Conservation (phyloP, 2,113 vertebrate species). For the Macroglossus sobrinus region DNA sequence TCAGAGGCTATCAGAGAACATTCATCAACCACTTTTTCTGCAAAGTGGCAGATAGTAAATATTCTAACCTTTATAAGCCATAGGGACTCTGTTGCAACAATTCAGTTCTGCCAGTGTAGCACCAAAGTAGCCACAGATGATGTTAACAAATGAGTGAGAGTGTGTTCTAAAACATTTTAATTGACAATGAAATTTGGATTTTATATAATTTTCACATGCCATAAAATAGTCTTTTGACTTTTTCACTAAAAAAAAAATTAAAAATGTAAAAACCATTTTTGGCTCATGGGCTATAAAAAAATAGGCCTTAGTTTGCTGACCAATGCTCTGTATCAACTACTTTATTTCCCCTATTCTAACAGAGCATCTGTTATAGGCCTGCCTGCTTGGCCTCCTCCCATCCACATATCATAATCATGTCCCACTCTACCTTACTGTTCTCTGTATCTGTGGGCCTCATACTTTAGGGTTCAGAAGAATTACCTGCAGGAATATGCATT, state of each 20-base stretch:
- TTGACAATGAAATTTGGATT: background rate
- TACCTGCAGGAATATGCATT: background rate
- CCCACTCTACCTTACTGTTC: background rate
- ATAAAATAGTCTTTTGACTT: background rate
- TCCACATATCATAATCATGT: background rate
- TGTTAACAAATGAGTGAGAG: background rate
- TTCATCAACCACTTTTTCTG: background rate
- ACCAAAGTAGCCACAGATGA: background rate
- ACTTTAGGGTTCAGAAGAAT: background rate
- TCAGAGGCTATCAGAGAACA: background rate
- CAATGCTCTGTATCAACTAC: background rate
- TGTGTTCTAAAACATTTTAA: background rate
- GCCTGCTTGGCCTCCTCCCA: background rate
- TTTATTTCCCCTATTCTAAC: background rate
- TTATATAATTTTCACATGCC: background rate
- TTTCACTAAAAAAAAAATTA: background rate
- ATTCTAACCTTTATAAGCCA: background rate
- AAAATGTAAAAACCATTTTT: background rate
- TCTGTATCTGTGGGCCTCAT: background rate
- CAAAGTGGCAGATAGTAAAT: background rate
- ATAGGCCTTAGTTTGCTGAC: background rate
- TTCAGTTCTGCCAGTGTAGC: background rate
- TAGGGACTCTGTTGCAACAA: background rate
- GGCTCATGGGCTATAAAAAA: background rate
- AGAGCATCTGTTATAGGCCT: background rate